Evolutionary conservation across 2,888 invertebrate species (phyloP), one percentile per base, ranked within the genome.

Genomic region (Caenorhabditis afra): DNA sequence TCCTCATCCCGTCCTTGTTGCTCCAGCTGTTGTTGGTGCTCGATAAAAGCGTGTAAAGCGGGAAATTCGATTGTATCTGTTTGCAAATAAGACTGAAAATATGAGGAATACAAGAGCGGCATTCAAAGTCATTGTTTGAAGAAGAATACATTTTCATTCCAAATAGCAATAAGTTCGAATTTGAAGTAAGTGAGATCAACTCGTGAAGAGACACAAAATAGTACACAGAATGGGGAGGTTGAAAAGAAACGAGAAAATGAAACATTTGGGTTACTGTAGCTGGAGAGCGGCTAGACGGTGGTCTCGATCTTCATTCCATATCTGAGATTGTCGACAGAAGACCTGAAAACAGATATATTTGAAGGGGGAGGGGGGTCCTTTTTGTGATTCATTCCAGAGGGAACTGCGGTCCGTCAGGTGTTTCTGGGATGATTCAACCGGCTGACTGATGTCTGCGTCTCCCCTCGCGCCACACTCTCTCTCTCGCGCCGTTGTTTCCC

Each of bases 151-250:
- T 22, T n/a, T 10, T 37, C 37, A 58, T 41, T 52, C 23, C 29
- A 49, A 50, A n/a, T n/a, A n/a, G n/a, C n/a, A 29, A 61, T 50
- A 47, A 55, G 52, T 39, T 45, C 45, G 37, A 52, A 47, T 49
- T 57, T 16, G 5, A 29, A 44, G 62, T 62, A 76, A 76, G 64
- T 77, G 77, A 77, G 77, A 77, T 77, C 77, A 59, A 77, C 77
- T 70, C 77, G 77, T 77, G 52, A 47, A 53, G 57, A 57, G 57
- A 50, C 61, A 64, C 45, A 71, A 29, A 58, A 55, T 45, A 70
- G 12, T 37, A 53, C 20, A 65, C 18, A 47, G 52, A 29, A 35
- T 20, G n/a, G n/a, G n/a, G 41, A 41, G 45, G 57, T 47, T 47
- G 53, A 66, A 22, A 52, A 59, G 50, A 59, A 52, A 68, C 44